A percentile compares a stretch with the other conserved stretches of the same genome.
phyloP scores from a whole-genome alignment of 2,113 vertebrate genomes.

The Tympanuchus pallidicinctus region DNA sequence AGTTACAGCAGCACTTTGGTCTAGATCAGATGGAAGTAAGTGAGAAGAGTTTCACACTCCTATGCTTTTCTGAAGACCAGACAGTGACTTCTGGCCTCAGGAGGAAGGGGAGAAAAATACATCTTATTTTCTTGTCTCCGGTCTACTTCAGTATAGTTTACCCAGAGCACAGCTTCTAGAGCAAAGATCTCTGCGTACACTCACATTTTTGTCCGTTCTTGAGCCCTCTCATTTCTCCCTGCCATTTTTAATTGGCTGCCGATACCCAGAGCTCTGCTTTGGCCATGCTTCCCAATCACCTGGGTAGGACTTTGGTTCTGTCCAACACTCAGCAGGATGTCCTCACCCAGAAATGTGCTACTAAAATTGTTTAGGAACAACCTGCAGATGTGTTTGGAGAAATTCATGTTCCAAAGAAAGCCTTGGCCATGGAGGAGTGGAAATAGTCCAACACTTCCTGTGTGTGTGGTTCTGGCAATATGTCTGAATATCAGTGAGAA shows the following conservation, averaged over 20 bases:
- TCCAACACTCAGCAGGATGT: neutral
- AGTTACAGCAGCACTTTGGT: neutral
- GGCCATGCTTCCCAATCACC: neutral
- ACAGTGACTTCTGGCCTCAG: neutral
- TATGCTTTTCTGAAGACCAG: neutral
- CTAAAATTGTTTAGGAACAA: neutral
- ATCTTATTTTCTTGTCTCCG: neutral
- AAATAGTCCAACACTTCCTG: neutral
- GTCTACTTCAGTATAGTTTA: neutral
- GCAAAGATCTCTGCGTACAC: neutral
- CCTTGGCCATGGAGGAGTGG: neutral
- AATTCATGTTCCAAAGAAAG: neutral
- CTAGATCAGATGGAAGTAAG: neutral
- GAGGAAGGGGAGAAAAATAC: neutral
- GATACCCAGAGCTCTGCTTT: neutral
- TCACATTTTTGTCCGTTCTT: neutral
- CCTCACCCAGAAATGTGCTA: neutral
- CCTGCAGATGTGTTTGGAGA: neutral
- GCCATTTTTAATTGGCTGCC: neutral
- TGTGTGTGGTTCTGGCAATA: accelerated
- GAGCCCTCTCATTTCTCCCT: neutral
- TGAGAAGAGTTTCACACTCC: neutral
- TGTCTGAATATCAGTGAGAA: neutral
- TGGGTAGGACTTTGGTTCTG: neutral
- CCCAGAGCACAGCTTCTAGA: neutral